Percentiles rank a stretch among this genome's conserved stretches.
These are phyloP conservation scores for Xestia ashworthii DNA, from an alignment of 2,888 invertebrate genomes.

Conservation along the genomic window DNA sequence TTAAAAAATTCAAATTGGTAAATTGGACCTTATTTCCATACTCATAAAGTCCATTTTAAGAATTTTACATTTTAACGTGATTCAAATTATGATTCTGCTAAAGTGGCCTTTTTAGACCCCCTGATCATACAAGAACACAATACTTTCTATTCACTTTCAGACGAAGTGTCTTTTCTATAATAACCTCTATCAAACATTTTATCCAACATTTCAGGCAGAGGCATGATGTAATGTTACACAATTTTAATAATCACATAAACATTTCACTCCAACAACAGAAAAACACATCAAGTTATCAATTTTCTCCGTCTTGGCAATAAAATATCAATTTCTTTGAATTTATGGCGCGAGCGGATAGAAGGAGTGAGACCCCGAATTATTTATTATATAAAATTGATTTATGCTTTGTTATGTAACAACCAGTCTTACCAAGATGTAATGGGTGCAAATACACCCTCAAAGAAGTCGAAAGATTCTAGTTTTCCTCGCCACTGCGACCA, in stretches of 20 bases:
- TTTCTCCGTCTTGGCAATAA: conserved; percentile 37
- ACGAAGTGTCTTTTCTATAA: too few species aligned
- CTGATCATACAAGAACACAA: too few species aligned
- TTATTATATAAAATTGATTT: conserved; percentile 24
- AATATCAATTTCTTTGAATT: conserved; percentile 55
- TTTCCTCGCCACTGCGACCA: too few species aligned
- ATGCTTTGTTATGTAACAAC: conserved; percentile 7
- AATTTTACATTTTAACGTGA: too few species aligned
- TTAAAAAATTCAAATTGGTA: too few species aligned
- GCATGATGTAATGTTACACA: background rate
- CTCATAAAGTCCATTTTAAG: too few species aligned
- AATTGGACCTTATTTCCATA: too few species aligned
- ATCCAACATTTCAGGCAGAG: background rate
- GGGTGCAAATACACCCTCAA: background rate
- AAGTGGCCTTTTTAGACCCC: too few species aligned
- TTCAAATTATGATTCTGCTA: too few species aligned
- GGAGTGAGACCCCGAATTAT: conserved; percentile 11
- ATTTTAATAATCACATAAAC: background rate
- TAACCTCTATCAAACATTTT: too few species aligned
- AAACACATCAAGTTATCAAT: conserved; percentile 31
- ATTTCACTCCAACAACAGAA: conserved; percentile 16
- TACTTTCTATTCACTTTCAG: too few species aligned
- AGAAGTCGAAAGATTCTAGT: too few species aligned
- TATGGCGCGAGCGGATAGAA: conserved; percentile 19
- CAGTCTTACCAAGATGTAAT: background rate